phyloP scores from a whole-genome alignment of 2,888 invertebrate species.

The Ennomos erosarius region DNA sequence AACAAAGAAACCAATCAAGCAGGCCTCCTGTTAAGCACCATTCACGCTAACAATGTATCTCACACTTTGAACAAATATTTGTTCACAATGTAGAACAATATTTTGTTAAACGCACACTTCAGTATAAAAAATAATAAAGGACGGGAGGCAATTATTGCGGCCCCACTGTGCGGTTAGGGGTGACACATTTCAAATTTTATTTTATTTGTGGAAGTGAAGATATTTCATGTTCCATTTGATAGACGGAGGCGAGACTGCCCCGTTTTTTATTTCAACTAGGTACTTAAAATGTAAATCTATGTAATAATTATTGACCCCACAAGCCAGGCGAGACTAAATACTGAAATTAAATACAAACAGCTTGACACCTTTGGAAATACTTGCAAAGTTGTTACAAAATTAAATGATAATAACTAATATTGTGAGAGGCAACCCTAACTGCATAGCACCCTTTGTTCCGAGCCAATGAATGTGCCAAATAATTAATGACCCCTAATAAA shows the following conservation, averaged over 20 bases:
- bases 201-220: too few species aligned
- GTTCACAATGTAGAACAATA: constrained; percentile 45
- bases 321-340: too few species aligned
- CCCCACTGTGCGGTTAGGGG: constrained; percentile 55
- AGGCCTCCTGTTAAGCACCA: constrained; percentile 60
- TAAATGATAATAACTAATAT: too few species aligned
- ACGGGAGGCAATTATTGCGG: constrained; percentile 67
- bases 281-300: too few species aligned
- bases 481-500: constrained; percentile 50
- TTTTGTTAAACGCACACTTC: constrained; percentile 69
- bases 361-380: too few species aligned
- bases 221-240: too few species aligned
- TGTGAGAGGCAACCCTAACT: constrained; percentile 50
- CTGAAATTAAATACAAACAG: too few species aligned
- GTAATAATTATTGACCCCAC: too few species aligned
- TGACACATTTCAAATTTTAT: constrained; percentile 4
- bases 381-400: too few species aligned
- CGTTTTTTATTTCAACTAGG: too few species aligned
- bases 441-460: constrained; percentile 57
- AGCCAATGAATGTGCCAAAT: constrained; percentile 51
- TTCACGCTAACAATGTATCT: constrained; percentile 71
- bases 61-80: constrained; percentile 56
- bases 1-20: constrained; percentile 60
- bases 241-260: too few species aligned
- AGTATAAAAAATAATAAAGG: constrained; percentile 69